These are phyloP conservation scores for Ellobius talpinus DNA, from an alignment of 2,113 vertebrate species.

Conservation along the genomic window DNA sequence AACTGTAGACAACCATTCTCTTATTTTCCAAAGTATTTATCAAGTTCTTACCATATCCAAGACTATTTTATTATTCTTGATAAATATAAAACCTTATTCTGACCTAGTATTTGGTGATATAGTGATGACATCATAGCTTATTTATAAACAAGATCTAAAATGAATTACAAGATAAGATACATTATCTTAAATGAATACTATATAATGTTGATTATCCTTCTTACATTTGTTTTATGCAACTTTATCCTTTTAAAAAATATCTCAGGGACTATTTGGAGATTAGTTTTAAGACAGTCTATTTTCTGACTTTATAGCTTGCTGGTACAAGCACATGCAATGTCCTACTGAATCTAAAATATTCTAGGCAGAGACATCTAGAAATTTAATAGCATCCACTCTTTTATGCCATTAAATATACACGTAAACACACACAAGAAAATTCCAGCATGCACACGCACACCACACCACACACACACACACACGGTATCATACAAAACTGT, in stretches of 20 bases:
- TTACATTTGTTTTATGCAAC: background rate
- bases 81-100: background rate
- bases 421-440: background rate
- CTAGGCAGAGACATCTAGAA: background rate
- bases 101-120: background rate
- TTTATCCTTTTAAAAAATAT: background rate
- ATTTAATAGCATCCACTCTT: background rate
- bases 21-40: background rate
- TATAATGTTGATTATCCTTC: slow-evolving; percentile 8
- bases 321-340: background rate
- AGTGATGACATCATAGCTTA: background rate
- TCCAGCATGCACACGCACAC: background rate
- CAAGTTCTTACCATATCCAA: background rate
- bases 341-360: slow-evolving; percentile 34
- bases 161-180: slow-evolving; percentile 23
- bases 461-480: background rate
- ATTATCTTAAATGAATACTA: background rate
- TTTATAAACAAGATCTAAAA: slow-evolving; percentile 62
- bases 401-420: background rate
- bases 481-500: background rate
- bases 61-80: background rate
- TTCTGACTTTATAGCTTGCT: slow-evolving; percentile 17
- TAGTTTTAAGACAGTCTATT: slow-evolving; percentile 47
- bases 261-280: background rate
- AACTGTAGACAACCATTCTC: background rate